These are phyloP conservation scores for Dinothrombium tinctorium DNA, from an alignment of 1,140 invertebrate genomes.

Conservation along the genomic window DNA sequence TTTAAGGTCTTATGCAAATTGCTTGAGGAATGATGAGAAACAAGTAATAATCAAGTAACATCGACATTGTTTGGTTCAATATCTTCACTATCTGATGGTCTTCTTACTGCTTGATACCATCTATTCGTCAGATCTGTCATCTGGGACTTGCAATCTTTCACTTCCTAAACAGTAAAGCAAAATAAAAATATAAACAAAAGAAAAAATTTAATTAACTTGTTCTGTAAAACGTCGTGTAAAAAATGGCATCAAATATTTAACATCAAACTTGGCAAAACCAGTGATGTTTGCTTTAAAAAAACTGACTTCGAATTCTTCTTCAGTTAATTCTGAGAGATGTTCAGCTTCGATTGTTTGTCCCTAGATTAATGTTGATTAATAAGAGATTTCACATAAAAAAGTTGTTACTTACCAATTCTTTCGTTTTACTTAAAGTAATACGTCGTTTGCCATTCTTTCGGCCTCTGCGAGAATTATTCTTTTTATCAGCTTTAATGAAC, in stretches of 20 bases:
- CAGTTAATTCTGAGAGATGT: constrained; percentile 79
- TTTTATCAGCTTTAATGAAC: constrained; percentile 33
- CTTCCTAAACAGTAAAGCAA: constrained; percentile 34
- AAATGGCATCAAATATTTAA: constrained; percentile 82
- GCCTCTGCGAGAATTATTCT: constrained; percentile 35
- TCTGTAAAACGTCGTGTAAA: constrained; percentile 83
- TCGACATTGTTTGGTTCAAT: background rate
- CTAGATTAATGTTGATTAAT: constrained; percentile 15
- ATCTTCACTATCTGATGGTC: constrained; percentile 12
- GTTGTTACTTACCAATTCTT: constrained; percentile 54
- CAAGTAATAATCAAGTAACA: background rate
- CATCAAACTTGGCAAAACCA: constrained; percentile 68
- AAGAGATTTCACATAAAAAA: background rate
- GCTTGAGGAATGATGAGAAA: too few relatives aligned
- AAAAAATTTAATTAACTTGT: constrained; percentile 28
- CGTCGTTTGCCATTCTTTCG: constrained; percentile 34
- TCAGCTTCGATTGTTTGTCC: constrained; percentile 87
- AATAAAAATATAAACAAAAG: background rate
- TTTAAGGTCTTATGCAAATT: too few relatives aligned
- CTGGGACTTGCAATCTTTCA: constrained; percentile 80
- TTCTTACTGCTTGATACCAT: constrained; percentile 80
- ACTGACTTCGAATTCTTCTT: constrained; percentile 67
- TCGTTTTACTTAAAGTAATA: constrained; percentile 80
- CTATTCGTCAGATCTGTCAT: constrained; percentile 87
- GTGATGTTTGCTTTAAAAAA: constrained; percentile 28